Evolutionary conservation across 2,113 vertebrate species (phyloP).

Genomic region (Daboia siamensis): DNA sequence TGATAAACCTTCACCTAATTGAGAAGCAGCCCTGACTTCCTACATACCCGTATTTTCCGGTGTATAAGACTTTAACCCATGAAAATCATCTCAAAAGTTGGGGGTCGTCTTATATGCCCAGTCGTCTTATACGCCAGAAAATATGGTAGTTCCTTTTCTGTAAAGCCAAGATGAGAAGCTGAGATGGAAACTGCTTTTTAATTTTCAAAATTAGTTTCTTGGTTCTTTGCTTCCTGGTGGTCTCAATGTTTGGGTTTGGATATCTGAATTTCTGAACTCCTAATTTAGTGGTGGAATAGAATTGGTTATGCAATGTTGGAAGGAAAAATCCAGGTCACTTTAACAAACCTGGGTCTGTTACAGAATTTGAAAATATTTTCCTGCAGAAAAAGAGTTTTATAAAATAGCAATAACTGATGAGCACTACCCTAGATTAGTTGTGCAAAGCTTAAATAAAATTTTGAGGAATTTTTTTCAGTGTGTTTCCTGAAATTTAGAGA

Average conservation of each 20-base stretch:
- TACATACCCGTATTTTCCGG: no score
- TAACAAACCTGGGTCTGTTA: neutral
- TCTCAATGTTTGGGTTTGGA: neutral
- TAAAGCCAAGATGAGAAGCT: neutral
- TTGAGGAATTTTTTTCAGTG: neutral
- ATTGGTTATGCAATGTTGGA: neutral
- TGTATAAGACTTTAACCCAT: no score
- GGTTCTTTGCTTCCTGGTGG: neutral
- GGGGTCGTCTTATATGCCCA: no score
- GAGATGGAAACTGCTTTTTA: neutral
- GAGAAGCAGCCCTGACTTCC: no score
- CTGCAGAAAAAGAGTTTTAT: neutral
- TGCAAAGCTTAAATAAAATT: slow-evolving; percentile 2
- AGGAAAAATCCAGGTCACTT: neutral
- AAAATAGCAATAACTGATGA: neutral
- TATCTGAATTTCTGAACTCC: neutral
- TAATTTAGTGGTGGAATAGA: neutral
- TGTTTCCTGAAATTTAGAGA: neutral
- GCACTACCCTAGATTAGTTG: neutral
- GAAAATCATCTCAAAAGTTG: no score
- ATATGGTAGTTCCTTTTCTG: no score
- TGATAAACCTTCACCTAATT: no score
- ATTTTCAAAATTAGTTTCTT: neutral
- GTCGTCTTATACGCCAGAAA: no score
- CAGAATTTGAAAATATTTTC: neutral